Conservation (phyloP, 2,888 invertebrate species). For the Dioctria linearis region DNA sequence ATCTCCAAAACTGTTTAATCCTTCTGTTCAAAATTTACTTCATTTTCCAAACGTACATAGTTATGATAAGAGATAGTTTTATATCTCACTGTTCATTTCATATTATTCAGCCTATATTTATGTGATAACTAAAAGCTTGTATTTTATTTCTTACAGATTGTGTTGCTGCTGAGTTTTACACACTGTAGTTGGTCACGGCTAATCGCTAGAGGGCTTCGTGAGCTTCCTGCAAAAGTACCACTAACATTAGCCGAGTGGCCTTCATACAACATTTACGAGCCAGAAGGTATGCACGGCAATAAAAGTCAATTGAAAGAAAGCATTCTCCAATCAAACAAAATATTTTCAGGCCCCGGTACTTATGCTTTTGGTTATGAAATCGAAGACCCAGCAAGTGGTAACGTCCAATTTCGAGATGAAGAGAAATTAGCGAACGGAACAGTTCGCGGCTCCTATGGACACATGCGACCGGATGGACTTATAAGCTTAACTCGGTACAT, state of each 20-base stretch:
- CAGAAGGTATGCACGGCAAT: conserved; percentile 63
- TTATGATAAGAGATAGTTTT: no score
- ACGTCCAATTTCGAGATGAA: conserved; percentile 81
- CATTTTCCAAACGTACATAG: no score
- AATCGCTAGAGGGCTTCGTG: conserved; percentile 10
- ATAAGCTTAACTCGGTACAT: conserved; percentile 76
- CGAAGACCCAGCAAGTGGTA: conserved; percentile 76
- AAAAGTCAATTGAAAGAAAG: neutral
- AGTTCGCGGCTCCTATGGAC: conserved; percentile 81
- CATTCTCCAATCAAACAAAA: neutral
- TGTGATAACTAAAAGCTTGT: neutral
- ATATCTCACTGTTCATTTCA: neutral
- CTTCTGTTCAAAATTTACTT: no score
- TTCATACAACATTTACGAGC: conserved; percentile 68
- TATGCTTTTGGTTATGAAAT: conserved; percentile 83
- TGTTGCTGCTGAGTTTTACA: conserved; percentile 27
- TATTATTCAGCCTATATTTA: neutral
- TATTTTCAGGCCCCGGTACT: conserved; percentile 73
- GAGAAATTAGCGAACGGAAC: conserved; percentile 81
- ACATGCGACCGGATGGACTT: conserved; percentile 77
- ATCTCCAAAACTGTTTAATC: no score
- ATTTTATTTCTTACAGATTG: conserved; percentile 24
- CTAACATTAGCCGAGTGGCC: conserved; percentile 68
- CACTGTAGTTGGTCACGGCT: neutral
- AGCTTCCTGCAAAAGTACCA: conserved; percentile 36